These are phyloP conservation scores for Hypsibius dujardini DNA, from an alignment of 1,140 invertebrate genomes.

Conservation along the genomic window DNA sequence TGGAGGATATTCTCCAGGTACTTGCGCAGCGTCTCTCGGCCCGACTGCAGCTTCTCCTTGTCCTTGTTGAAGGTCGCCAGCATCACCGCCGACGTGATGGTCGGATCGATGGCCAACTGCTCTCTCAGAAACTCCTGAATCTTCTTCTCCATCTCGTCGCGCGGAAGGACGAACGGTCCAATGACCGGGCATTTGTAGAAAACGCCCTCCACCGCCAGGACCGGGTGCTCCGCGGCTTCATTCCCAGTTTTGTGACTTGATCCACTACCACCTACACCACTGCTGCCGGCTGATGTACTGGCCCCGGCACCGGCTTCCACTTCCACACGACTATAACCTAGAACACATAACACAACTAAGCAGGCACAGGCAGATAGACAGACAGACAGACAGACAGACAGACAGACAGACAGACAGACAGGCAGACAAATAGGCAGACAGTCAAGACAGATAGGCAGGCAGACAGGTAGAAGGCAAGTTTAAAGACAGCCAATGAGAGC, in stretches of 20 bases:
- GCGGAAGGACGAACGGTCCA: slow-evolving; percentile 54
- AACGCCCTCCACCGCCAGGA: slow-evolving; percentile 47
- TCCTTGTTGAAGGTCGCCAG: slow-evolving; percentile 54
- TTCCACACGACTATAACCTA: slow-evolving; percentile 23
- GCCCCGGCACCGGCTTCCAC: slow-evolving; percentile 27
- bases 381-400: no score
- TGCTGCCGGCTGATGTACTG: slow-evolving; percentile 25
- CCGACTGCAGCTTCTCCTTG: slow-evolving; percentile 50
- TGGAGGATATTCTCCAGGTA: slow-evolving; percentile 76
- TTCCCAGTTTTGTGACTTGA: slow-evolving; percentile 20
- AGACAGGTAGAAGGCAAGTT: no score
- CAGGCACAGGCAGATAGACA: no score
- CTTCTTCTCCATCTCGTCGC: slow-evolving; percentile 59
- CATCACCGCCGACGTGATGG: slow-evolving; percentile 33
- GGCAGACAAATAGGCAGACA: no score
- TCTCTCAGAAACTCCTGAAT: slow-evolving; percentile 67
- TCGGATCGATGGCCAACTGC: slow-evolving; percentile 45
- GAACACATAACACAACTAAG: background rate
- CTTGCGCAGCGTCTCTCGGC: slow-evolving; percentile 65
- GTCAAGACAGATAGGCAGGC: no score
- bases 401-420: no score
- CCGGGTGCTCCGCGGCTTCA: slow-evolving; percentile 35
- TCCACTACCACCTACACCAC: slow-evolving; percentile 23
- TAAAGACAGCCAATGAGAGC: no score
- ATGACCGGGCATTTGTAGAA: slow-evolving; percentile 62